Percentiles rank a stretch among this genome's conserved stretches.
Conservation (phyloP, 2,797 vertebrate species). For the Microctenopoma steveboyesi region DNA sequence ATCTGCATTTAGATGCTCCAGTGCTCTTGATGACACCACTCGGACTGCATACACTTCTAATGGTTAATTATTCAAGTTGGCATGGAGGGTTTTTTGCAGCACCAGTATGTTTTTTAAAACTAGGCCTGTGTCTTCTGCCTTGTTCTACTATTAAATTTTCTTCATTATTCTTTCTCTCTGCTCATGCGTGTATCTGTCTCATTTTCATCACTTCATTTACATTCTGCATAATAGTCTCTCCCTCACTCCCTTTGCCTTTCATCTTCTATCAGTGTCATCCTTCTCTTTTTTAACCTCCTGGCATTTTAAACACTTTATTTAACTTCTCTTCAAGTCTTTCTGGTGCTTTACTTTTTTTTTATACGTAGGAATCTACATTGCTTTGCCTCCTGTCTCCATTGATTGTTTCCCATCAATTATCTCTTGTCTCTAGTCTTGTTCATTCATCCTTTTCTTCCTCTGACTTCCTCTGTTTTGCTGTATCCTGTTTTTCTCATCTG, state of each 20-base stretch:
- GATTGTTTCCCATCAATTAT: slow-evolving; percentile 56
- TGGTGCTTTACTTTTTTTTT: slow-evolving; percentile 10
- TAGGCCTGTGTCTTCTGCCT: neutral
- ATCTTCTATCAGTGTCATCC: slow-evolving; percentile 25
- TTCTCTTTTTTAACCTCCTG: slow-evolving; percentile 14
- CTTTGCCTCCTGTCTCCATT: slow-evolving; percentile 23
- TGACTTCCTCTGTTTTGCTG: slow-evolving; percentile 8
- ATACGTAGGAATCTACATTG: slow-evolving; percentile 3
- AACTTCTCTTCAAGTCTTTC: slow-evolving; percentile 2
- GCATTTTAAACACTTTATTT: slow-evolving; percentile 23
- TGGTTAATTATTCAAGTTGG: neutral
- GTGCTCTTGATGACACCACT: neutral
- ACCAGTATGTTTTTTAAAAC: slow-evolving; percentile 17
- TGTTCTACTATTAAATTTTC: slow-evolving; percentile 6
- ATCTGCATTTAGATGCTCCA: neutral
- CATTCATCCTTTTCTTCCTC: slow-evolving; percentile 19
- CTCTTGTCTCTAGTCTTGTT: slow-evolving; percentile 8
- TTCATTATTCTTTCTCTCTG: neutral
- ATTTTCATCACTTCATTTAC: slow-evolving; percentile 37
- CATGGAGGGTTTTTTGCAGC: slow-evolving; percentile 8
- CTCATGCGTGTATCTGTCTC: slow-evolving; percentile 13
- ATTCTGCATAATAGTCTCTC: slow-evolving; percentile 13
- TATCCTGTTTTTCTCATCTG: slow-evolving; percentile 2
- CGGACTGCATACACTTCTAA: neutral
- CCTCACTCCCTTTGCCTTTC: slow-evolving; percentile 17